Evolutionary conservation across 2,113 vertebrate species (phyloP), one percentile per base, ranked within the genome.

Genomic region (Strix uralensis): DNA sequence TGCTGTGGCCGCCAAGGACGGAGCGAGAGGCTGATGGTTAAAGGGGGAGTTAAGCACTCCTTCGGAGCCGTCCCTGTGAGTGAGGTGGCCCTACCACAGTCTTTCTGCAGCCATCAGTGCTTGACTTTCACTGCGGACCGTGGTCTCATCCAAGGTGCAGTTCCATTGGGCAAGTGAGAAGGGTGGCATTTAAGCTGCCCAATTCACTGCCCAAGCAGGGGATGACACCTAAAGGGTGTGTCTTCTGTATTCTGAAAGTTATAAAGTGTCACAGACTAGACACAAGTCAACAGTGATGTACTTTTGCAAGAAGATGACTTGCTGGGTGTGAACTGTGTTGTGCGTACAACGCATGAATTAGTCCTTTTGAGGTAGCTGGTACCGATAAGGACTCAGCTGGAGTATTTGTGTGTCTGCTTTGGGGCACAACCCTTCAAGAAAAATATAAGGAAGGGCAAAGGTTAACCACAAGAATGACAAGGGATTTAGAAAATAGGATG

Each of bases 291-390:
- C 62, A 57, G 49, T 40, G 59, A 46, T 8, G 1, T 34, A 15
- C 11, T 9, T 9, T 1, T 29, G 36, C 38, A 52, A 79, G 69
- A 18, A 3, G 7, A 27, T 21, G 7, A 12, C 34, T 58, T 79
- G 61, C 58, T 71, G 52, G 34, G 59, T n/a, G 15, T 5, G 32
- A 72, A 34, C 11, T 21, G 44, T 2, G 5, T 55, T 65, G 49
- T 38, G 23, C 1, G 0, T 65, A 6, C 0, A 0, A 17, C 0
- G 2, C 18, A 4, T 25, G 19, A 27, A 36, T 75, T 59, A 16
- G 67, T 72, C 38, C 21, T 72, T 88, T 44, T 27, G 52, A 59
- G 44, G 29, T 65, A 52, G 34, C 27, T 79, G 32, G 12, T 91
- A 32, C 22, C 4, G 1, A 10, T 54, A 46, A 88, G 44, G 74